Base-by-base conservation (phyloP, 64 coral and sea anemone species). In the Actinia tenebrosa region DNA sequence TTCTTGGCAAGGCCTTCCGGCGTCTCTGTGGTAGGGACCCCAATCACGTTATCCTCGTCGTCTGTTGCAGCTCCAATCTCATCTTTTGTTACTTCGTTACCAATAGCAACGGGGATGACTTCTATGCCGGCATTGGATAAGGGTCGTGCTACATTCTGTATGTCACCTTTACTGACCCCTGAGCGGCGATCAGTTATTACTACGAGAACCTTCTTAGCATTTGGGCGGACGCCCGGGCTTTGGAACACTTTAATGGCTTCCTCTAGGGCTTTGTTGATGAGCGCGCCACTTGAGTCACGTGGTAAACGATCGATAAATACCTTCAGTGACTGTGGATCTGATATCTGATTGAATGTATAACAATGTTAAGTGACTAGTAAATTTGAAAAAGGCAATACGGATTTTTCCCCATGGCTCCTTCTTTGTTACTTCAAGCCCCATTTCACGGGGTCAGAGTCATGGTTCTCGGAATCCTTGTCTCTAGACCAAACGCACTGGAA, bases 1-100 rank as follows among this genome's bases (percentile, higher is more conserved):
- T 71, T 86, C 77, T 89, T 60, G 1, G 87, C 84, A 46, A 93
- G 92, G 43, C 86, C 84, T 86, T 77, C 56, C 27, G 92, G 87
- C 45, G 90, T 77, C 30, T 79, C 88, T 62, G 55, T 77, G 56
- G 88, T 64, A 72, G 42, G 78, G n/a, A 88, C 89, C 16, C 88
- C 87, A 80, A 95, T 89, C 78, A 95, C 60, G n/a, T 95, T 89
- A 55, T 68, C 59, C 53, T 91, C 88, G 62, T 95, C 90, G 14
- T 86, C 52, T 42, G 93, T 89, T n/a, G 83, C 90, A 63, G 68
- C 88, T 71, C 88, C 47, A 3, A 91, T 30, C 45, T 95, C 93
- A 27, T 80, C 8, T 17, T 27, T 19, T 56, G 75, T 71, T 17
- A 86, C 89, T 10, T 85, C 83, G 10, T 78, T 86, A 44, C 89